These are phyloP conservation scores for Propithecus perrieri DNA, from an alignment of 2,797 vertebrate genomes.

Conservation along the genomic window DNA sequence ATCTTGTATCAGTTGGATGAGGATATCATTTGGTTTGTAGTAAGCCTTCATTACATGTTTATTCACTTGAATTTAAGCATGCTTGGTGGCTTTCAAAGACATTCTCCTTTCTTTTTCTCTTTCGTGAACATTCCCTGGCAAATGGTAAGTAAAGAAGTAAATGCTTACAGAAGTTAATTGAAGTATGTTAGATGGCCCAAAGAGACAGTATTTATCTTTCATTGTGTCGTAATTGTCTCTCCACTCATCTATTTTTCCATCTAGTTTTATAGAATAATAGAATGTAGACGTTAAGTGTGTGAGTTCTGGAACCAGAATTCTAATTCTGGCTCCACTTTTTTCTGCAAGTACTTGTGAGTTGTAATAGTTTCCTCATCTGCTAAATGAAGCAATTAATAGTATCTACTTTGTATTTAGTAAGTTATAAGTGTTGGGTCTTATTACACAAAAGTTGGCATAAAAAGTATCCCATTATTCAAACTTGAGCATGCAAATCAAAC, in stretches of 20 bases:
- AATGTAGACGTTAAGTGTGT: background rate
- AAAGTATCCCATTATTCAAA: background rate
- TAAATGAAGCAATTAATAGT: conserved; percentile 2
- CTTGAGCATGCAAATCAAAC: conserved; percentile 3
- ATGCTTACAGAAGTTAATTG: background rate
- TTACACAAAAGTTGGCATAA: background rate
- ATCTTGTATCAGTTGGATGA: background rate
- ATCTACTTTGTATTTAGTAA: background rate
- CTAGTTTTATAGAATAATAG: background rate
- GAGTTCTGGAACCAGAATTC: background rate
- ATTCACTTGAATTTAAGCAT: background rate
- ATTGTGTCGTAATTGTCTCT: background rate
- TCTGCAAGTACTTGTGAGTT: background rate
- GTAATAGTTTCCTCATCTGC: background rate
- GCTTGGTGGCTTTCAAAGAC: background rate
- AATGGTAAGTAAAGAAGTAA: background rate
- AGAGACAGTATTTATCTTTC: background rate
- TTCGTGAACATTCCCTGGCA: background rate
- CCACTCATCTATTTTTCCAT: background rate
- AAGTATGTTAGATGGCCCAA: background rate
- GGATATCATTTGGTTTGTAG: background rate
- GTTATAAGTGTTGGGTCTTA: background rate
- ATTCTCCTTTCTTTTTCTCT: background rate
- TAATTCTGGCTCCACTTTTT: conserved; percentile 12
- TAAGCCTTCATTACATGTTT: background rate